These are phyloP conservation scores for Phoxinus dragarum DNA, from an alignment of 2,797 vertebrate genomes.

Conservation along the genomic window DNA sequence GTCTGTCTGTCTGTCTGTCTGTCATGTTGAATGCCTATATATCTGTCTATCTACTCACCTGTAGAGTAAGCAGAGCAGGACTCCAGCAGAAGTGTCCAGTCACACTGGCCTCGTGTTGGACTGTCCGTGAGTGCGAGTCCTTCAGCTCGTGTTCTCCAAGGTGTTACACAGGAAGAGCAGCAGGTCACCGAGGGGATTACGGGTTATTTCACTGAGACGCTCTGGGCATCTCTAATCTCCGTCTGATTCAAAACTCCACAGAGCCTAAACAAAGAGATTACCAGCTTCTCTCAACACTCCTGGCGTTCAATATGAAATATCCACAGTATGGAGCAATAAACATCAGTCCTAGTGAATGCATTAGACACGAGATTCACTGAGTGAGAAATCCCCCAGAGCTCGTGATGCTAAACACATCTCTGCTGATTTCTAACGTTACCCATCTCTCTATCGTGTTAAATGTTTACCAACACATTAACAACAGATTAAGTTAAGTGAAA, in stretches of 20 bases:
- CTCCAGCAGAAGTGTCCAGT: neutral
- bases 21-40: too few species aligned
- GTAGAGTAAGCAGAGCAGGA: neutral
- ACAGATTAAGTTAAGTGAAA: neutral
- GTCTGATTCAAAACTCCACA: conserved; percentile 33
- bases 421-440: neutral
- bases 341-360: neutral
- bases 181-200: conserved; percentile 69
- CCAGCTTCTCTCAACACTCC: neutral
- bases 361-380: neutral
- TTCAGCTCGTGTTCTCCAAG: conserved; percentile 40
- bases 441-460: neutral
- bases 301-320: neutral
- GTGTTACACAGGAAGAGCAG: conserved; percentile 42
- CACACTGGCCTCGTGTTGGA: conserved; percentile 24
- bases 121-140: conserved; percentile 18
- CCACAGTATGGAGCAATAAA: neutral
- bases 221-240: conserved; percentile 54
- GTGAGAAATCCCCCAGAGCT: neutral
- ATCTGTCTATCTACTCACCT: neutral
- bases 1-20: fast-evolving
- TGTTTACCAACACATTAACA: neutral
- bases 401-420: neutral
- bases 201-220: conserved; percentile 62
- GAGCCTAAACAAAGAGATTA: conserved; percentile 29